phyloP scores from a whole-genome alignment of 2,797 vertebrate genomes.

The Meda fulgida region DNA sequence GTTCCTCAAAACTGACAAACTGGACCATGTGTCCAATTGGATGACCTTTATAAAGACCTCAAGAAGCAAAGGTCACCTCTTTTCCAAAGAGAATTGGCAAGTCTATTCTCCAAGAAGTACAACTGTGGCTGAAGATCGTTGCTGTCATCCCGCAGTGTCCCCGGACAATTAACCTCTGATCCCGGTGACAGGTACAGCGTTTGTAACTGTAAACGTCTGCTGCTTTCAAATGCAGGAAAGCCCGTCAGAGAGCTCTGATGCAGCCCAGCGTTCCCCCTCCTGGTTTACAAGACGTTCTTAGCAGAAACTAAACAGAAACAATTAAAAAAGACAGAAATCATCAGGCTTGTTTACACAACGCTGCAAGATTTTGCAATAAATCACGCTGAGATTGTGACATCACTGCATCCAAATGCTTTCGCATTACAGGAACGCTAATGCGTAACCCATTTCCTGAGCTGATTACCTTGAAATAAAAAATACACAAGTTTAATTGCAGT shows the following conservation, averaged over 20 bases:
- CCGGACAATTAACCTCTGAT: slow-evolving; percentile 47
- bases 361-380: not conserved
- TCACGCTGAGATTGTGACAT: not conserved
- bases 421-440: not conserved
- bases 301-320: not conserved
- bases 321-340: not conserved
- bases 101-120: slow-evolving; percentile 16
- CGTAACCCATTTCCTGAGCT: not conserved
- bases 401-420: not conserved
- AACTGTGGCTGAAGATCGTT: not conserved
- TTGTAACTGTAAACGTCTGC: not conserved
- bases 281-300: not conserved
- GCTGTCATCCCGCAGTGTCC: slow-evolving; percentile 33
- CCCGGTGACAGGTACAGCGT: slow-evolving; percentile 37
- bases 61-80: slow-evolving; percentile 15
- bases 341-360: slow-evolving; percentile 2
- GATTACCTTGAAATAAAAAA: slow-evolving; percentile 23
- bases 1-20: not conserved
- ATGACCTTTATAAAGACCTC: slow-evolving; percentile 28
- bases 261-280: not conserved
- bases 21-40: not conserved
- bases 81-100: slow-evolving; percentile 1
- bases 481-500: not conserved
- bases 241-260: not conserved
- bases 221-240: slow-evolving; percentile 1